phyloP scores from a whole-genome alignment of 2,888 invertebrate species.

The Uloborus plumipes region DNA sequence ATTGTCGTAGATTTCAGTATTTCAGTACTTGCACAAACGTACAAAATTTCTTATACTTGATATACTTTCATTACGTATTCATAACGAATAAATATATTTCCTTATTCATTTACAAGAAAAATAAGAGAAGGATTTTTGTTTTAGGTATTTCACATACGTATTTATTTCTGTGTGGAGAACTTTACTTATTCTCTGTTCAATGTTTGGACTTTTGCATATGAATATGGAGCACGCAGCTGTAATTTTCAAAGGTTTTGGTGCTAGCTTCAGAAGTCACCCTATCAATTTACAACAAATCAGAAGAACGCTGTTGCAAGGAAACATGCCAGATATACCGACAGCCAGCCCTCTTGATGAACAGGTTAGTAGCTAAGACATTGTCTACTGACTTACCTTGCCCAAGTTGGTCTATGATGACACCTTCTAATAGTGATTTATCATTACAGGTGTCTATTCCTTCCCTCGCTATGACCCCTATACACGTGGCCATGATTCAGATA shows the following conservation, averaged over 20 bases:
- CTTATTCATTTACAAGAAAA: no score
- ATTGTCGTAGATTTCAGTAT: no score
- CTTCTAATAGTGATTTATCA: no score
- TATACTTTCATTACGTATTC: no score
- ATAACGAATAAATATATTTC: no score
- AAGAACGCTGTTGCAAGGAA: constrained; percentile 24
- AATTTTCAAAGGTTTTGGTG: constrained; percentile 82
- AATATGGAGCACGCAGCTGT: constrained; percentile 83
- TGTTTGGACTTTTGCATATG: constrained; percentile 81
- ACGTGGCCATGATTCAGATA: constrained; percentile 70
- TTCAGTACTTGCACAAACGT: no score
- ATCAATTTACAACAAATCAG: constrained; percentile 51
- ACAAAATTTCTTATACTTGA: no score
- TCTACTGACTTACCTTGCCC: no score
- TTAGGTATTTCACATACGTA: constrained; percentile 88
- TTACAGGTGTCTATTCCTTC: constrained; percentile 29
- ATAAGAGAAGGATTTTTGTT: no score
- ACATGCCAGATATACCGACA: constrained; percentile 59
- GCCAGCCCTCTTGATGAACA: constrained; percentile 56
- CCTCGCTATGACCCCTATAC: constrained; percentile 67
- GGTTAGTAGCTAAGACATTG: background rate
- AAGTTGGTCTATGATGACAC: no score
- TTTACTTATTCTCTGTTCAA: constrained; percentile 81
- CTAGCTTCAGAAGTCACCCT: constrained; percentile 83
- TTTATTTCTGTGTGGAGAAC: constrained; percentile 95